Percentiles rank a stretch among this genome's conserved stretches.
Evolutionary conservation across 2,797 vertebrate species (phyloP).

Genomic region (Gambusia yucatana): DNA sequence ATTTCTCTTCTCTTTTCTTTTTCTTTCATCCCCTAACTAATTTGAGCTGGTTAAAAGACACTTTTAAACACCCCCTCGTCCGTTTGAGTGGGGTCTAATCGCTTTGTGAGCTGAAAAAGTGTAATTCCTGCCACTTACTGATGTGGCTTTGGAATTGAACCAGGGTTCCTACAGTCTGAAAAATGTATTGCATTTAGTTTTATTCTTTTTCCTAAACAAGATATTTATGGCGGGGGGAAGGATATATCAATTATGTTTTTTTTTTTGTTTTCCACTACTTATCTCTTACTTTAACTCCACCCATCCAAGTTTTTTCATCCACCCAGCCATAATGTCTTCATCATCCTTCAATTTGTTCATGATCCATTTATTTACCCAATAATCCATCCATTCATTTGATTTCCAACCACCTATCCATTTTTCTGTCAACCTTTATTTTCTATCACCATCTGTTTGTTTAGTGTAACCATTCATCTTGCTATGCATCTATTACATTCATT

Average conservation of each 20-base stretch:
- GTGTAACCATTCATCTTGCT: neutral
- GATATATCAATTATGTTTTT: neutral
- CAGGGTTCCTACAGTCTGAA: neutral
- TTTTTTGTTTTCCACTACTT: neutral
- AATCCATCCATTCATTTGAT: neutral
- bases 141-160: neutral
- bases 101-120: neutral
- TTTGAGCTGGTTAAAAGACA: neutral
- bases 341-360: neutral
- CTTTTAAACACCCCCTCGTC: neutral
- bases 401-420: neutral
- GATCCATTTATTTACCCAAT: neutral
- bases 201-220: neutral
- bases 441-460: neutral
- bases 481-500: neutral
- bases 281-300: neutral
- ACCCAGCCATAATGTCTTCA: neutral
- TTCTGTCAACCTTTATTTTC: neutral
- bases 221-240: neutral
- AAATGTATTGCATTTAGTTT: neutral
- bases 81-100: neutral
- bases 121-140: neutral
- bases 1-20: neutral
- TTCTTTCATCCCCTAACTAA: neutral
- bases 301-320: neutral